These are phyloP conservation scores for Datnioides undecimradiatus DNA, from an alignment of 2,113 vertebrate species.

Conservation along the genomic window DNA sequence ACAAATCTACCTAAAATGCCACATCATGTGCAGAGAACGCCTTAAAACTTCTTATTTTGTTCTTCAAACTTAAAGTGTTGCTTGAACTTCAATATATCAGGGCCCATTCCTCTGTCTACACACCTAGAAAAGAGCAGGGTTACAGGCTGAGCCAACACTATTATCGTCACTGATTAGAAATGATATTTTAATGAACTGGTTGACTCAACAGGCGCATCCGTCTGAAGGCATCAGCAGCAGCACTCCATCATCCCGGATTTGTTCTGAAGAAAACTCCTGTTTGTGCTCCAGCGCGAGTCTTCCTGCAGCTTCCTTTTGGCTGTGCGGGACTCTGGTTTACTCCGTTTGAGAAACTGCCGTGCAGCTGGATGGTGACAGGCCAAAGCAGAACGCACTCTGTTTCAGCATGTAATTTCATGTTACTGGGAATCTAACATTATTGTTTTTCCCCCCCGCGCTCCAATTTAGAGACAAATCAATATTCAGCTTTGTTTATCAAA, in stretches of 20 bases:
- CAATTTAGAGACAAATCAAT: conserved; percentile 88
- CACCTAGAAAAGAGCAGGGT: not conserved
- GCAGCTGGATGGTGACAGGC: conserved; percentile 80
- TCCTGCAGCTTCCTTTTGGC: conserved; percentile 42
- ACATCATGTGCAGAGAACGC: not conserved
- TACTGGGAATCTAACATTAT: conserved; percentile 87
- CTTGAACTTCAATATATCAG: not conserved
- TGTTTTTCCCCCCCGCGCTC: conserved; percentile 77
- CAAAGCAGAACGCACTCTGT: conserved; percentile 80
- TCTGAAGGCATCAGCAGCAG: not conserved
- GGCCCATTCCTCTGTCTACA: not conserved
- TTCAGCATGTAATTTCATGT: conserved; percentile 86
- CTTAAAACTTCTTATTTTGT: not conserved
- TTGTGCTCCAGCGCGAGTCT: conserved; percentile 30
- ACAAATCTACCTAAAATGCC: not conserved
- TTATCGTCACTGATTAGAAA: conserved; percentile 14
- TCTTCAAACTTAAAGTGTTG: not conserved
- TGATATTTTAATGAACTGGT: conserved; percentile 3
- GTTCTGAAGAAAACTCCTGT: conserved; percentile 21
- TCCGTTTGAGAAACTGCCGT: conserved; percentile 75
- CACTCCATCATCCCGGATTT: conserved; percentile 14
- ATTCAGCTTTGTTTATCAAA: conserved; percentile 89
- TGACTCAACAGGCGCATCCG: conserved; percentile 1
- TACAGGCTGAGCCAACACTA: too few species aligned
- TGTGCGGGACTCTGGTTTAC: conserved; percentile 59